Base-by-base conservation (phyloP, 2,113 vertebrate genomes). In the Guaruba guarouba region DNA sequence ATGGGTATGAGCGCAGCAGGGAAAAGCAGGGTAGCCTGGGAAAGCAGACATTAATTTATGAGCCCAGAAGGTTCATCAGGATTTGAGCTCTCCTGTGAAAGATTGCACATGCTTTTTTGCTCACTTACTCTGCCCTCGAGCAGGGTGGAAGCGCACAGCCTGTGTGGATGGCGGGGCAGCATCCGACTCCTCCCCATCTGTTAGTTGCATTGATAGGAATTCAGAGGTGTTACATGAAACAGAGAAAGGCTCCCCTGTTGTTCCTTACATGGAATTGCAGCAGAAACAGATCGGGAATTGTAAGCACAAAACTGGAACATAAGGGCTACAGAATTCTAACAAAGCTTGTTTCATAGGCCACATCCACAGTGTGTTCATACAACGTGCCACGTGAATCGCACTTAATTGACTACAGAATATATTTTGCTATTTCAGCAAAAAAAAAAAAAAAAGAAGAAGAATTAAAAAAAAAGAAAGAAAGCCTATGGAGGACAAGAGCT, bases 401-500 rank as follows among this genome's bases (percentile, higher is more conserved):
- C 92, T 95, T 96, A 94, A 96, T 97, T 96, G 93, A 70, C 95
- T 93, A 89, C 96, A 95, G 95, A 96, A 95, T 82, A 63, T 93
- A 33, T 77, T 89, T 68, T 81, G 68, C 86, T 92, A 85, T 95
- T 96, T 82, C 81, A 91, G 41, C 1, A 68, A n/a, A 57, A 90
- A 54, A 49, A 76, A 85, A 44, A 75, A 76, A 85, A 44, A 75
- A 44, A 27, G 7, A 25, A 22, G 43, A 14, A 13, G 9, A 44
- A 44, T 18, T 19, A 3, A 5, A n/a, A 35, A 19, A 23, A n/a
- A 16, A 52, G 74, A 41, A 59, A 22, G 1, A 13, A 48, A 71
- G 59, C n/a, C n/a, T 52, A 18, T 76, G 81, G 82, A 88, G 66
- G 93, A 90, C 59, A 83, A 92, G 74, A 93, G 87, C 59, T 89